A percentile compares a stretch with the other conserved stretches of the same genome.
Conservation (phyloP, 2,797 vertebrate genomes). For the Zalophus californianus region DNA sequence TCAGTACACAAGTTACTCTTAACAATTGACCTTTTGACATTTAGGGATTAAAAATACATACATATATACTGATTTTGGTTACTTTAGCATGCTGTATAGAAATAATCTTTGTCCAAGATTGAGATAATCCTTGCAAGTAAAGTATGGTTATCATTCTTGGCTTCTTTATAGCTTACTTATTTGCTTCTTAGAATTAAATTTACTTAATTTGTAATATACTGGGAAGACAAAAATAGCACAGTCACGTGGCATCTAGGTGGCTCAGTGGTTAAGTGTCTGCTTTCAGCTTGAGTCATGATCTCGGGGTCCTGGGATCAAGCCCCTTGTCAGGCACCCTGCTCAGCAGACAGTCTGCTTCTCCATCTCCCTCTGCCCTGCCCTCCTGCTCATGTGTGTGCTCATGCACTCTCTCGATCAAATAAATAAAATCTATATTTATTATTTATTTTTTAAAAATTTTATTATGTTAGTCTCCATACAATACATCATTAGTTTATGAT, state of each 20-base stretch:
- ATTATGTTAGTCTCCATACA: too few relatives aligned
- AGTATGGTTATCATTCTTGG: not conserved
- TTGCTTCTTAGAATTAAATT: slow-evolving; percentile 55
- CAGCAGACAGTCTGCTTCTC: not conserved
- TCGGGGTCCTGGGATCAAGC: not conserved
- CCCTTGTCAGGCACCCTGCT: too few relatives aligned
- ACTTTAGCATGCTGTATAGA: not conserved
- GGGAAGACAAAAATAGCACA: slow-evolving; percentile 23
- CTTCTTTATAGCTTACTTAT: not conserved
- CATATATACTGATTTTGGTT: not conserved
- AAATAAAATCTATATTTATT: too few relatives aligned
- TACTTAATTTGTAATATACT: not conserved
- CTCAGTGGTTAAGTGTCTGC: not conserved
- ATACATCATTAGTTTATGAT: too few relatives aligned
- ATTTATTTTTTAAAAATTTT: too few relatives aligned
- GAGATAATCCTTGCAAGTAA: slow-evolving; percentile 28
- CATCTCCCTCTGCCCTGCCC: not conserved
- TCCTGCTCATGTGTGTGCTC: not conserved
- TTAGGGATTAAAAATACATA: not conserved
- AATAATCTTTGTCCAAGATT: not conserved
- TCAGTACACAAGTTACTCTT: not conserved
- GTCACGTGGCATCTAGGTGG: not conserved
- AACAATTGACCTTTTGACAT: not conserved
- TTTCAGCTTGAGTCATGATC: not conserved
- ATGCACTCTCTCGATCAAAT: not conserved